phyloP scores from a whole-genome alignment of 2,113 vertebrate species.

The Cololabis saira region DNA sequence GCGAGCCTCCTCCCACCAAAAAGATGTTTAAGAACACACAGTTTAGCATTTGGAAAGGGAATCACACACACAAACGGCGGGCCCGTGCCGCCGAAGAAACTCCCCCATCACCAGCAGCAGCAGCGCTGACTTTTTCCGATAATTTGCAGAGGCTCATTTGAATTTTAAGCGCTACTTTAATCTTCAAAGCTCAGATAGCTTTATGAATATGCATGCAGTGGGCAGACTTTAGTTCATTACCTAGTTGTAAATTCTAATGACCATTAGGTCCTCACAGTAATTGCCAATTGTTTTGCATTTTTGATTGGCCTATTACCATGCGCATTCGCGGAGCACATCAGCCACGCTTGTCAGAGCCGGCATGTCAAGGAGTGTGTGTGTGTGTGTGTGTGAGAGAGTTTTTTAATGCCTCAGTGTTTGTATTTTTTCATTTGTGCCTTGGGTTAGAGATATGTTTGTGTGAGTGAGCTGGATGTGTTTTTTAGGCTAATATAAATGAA shows the following conservation, averaged over 20 bases:
- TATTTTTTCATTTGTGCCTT: conserved; percentile 47
- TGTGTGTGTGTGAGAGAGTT: conserved; percentile 46
- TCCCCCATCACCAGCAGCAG: conserved; percentile 85
- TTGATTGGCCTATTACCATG: conserved; percentile 99
- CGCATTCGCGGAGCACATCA: conserved; percentile 97
- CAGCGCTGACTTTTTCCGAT: conserved; percentile 96
- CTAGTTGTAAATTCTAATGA: conserved; percentile 99
- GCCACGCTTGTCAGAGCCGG: conserved; percentile 93
- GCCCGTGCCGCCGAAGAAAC: conserved; percentile 68
- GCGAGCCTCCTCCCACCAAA: neutral
- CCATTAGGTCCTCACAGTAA: conserved; percentile 99
- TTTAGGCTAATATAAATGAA: conserved; percentile 91
- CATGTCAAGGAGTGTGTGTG: conserved; percentile 67
- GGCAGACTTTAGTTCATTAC: conserved; percentile 99
- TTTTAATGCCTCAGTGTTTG: conserved; percentile 39
- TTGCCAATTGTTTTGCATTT: conserved; percentile 99
- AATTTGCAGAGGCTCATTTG: conserved; percentile 99
- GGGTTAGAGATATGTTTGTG: conserved; percentile 35
- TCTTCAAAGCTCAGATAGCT: conserved; percentile 99
- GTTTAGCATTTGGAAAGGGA: conserved; percentile 16
- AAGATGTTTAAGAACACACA: conserved; percentile 22
- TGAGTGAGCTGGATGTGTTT: conserved; percentile 40
- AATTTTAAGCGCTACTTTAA: conserved; percentile 99
- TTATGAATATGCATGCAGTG: conserved; percentile 99
- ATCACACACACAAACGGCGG: conserved; percentile 38